Base-by-base conservation (phyloP, 2,113 vertebrate genomes). In the Sarotherodon lohbergeri region DNA sequence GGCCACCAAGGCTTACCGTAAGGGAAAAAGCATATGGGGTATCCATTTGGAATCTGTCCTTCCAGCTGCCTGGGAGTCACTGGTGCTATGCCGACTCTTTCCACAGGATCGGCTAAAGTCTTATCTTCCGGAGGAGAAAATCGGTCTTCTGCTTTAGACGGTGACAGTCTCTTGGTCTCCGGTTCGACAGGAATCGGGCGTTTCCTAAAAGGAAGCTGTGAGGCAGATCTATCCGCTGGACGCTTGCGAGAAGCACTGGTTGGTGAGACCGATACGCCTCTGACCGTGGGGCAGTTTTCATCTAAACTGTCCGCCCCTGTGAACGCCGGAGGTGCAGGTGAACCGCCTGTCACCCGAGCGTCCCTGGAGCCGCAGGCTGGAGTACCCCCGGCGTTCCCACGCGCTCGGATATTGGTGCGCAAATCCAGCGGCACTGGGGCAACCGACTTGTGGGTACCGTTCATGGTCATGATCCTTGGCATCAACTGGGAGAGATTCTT, bases 121-220 rank as follows among this genome's bases (percentile, higher is more conserved):
- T 73, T 10, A 4, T 82, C 57, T 57, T 27, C 46, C 13, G 10
- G 63, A 1, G 82, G 43, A 3, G 86, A 85, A 5, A 66, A 6
- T 5, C 76, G 83, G 9, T 80, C 43, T 63, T 3, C 79, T 1
- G 82, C 3, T 3, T 57, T 78, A 36, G 54, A 17, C 76, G 87
- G 73, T 3, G 90, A 46, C n/a, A 48, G 89, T 3, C 5, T 86
- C 24, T 52, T 61, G 7, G 22, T 63, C 68, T 95, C 94, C 27
- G 83, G 82, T 88, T 90, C 94, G 7, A 80, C 32, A 2, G 29
- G 50, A 92, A 95, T 88, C 50, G 63, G 95, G 16, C 96, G 96
- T 83, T 97, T 97, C 93, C 96, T 93, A 27, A 97, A 93, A 16
- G 96, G 96, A 85, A 97, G 96, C 6, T 83, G 94, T 1, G 10